These are phyloP conservation scores for Zoroaster sp. DNA, from an alignment of 53 echinoderm and acorn worm species.

Conservation along the genomic window DNA sequence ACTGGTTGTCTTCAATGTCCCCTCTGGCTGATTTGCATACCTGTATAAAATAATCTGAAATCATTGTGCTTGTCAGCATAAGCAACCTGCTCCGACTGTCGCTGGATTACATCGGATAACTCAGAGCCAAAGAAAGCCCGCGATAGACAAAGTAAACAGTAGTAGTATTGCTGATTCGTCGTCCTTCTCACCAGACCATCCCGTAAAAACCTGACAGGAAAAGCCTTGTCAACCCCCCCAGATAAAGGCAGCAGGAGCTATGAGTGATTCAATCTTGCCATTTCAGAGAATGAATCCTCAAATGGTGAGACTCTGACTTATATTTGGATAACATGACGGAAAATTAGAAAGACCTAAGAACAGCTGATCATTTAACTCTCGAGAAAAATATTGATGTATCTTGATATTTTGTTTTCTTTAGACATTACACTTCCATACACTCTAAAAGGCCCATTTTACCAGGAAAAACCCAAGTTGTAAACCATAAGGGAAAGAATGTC, in stretches of 20 bases:
- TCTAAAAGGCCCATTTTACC: not conserved
- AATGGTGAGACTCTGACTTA: constrained; percentile 39
- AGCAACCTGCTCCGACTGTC: constrained; percentile 32
- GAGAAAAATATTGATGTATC: not conserved
- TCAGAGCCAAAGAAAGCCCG: constrained; percentile 10
- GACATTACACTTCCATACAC: not conserved
- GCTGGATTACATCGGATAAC: not conserved
- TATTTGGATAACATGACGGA: no score
- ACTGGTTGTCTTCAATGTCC: not conserved
- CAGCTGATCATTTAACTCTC: not conserved
- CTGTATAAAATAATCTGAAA: not conserved
- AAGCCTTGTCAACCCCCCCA: not conserved
- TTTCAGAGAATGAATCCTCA: constrained; percentile 39
- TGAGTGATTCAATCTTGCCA: constrained; percentile 23
- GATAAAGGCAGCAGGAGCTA: not conserved
- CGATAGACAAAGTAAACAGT: not conserved
- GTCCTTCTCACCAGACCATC: no score
- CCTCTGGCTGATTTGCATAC: not conserved
- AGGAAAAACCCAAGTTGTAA: not conserved
- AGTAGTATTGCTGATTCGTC: not conserved
- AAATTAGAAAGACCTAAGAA: no score
- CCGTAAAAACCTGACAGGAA: not conserved
- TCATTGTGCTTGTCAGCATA: not conserved
- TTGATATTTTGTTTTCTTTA: not conserved
- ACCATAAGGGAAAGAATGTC: not conserved